Base-by-base conservation (phyloP, 2,888 invertebrate genomes). In the Pandemis heparana region DNA sequence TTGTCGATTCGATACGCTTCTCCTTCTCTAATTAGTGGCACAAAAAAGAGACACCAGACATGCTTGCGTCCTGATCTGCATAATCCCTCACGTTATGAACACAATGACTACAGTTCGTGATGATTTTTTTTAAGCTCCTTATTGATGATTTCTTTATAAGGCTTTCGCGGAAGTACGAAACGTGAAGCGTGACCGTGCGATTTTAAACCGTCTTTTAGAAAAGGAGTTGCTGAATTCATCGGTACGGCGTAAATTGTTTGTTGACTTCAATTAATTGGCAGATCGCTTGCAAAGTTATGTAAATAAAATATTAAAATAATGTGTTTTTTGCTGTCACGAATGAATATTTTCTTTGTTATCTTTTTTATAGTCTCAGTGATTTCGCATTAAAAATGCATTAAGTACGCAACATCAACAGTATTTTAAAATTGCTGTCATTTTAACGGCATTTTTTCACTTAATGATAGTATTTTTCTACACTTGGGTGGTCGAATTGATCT, bases 401-500 rank as follows among this genome's bases (percentile, higher is more conserved):
- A 38, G 63, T 23, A 32, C 23, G 23, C 23, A 32, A 32, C 16
- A 9, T 48, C 43, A 7, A 66, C 48, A 71, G 66, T 61, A 61
- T 48, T 60, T 16, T 32, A 39, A 23, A 65, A 72, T 62, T 43
- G 16, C 56, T 10, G 43, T 56, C 38, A 63, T 68, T 72, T 67
- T 14, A 56, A 67, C 67, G 43, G 68, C 39, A 56, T 46, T 67
- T 67, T 56, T 63, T 73, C 56, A 48, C 12, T 46, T 12, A 6
- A 38, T 10, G 23, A 16, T 23, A 62, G 43, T 12, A 18, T 18
- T 56, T 51, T 14, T 18, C 32, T 41, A 32, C 53, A 67, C 71
- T 53, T 72, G 72, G 72, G 72, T 68, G 72, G 72, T 68, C 72
- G 39, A 23, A 72, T 68, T 56, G 68, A 62, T 68, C 72, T 63